These are phyloP conservation scores for Cheilosia urbana DNA, from an alignment of 2,888 invertebrate genomes.

Conservation along the genomic window DNA sequence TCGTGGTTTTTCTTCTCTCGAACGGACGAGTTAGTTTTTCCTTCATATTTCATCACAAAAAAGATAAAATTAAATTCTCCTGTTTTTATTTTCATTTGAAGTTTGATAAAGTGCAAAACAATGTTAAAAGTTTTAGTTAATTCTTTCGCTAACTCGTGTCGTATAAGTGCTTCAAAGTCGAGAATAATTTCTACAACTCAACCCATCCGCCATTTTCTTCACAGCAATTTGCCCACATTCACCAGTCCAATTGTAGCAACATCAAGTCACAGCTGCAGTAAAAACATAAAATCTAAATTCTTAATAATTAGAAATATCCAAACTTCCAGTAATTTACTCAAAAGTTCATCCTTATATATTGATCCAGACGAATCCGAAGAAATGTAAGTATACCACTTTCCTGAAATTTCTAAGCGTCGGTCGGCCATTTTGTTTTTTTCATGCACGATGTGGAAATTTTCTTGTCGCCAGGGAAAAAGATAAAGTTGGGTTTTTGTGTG, in stretches of 20 bases:
- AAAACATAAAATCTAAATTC: constrained; percentile 28
- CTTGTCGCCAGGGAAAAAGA: neutral
- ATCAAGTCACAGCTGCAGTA: constrained; percentile 65
- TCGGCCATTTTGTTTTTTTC: constrained; percentile 67
- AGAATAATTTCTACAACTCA: constrained; percentile 80
- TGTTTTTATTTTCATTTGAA: constrained; percentile 22
- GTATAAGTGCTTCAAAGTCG: constrained; percentile 77
- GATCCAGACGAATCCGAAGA: constrained; percentile 78
- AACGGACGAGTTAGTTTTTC: constrained; percentile 78
- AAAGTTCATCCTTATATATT: constrained; percentile 59
- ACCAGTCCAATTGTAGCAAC: constrained; percentile 59
- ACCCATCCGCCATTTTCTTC: constrained; percentile 71
- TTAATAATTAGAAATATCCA: constrained; percentile 31
- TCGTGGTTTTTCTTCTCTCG: constrained; percentile 76
- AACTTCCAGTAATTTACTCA: constrained; percentile 46
- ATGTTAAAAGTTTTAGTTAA: constrained; percentile 80
- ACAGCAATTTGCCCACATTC: constrained; percentile 63
- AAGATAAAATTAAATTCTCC: constrained; percentile 51
- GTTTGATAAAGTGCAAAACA: constrained; percentile 60
- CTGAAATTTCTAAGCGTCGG: constrained; percentile 38
- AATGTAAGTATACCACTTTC: constrained; percentile 80
- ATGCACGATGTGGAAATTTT: constrained; percentile 33
- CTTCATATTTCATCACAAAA: constrained; percentile 25
- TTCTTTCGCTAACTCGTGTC: constrained; percentile 79
- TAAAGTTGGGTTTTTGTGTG: neutral